Conservation (phyloP, 53 echinoderm and acorn worm genomes). For the Antedon mediterranea region DNA sequence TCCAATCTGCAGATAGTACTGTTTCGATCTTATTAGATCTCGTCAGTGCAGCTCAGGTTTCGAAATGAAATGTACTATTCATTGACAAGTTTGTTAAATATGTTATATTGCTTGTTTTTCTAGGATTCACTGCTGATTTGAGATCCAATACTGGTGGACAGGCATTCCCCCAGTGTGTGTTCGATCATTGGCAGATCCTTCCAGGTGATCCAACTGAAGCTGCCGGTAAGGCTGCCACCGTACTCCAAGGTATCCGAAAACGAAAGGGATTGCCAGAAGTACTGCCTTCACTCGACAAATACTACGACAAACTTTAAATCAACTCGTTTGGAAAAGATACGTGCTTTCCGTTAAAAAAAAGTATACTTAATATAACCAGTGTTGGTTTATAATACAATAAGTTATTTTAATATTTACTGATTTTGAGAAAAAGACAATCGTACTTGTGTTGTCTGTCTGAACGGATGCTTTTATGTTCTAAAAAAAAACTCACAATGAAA, state of each 20-base stretch:
- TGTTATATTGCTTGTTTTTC: no score
- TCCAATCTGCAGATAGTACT: no score
- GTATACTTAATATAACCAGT: not conserved
- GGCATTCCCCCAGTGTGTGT: conserved; percentile 93
- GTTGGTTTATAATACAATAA: not conserved
- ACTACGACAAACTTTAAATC: not conserved
- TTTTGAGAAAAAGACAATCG: not conserved
- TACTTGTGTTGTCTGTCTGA: no score
- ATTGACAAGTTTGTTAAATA: no score
- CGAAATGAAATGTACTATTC: no score
- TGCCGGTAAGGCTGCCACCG: conserved; percentile 19
- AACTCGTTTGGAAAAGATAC: not conserved
- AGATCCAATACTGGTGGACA: conserved; percentile 84
- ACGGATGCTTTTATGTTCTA: no score
- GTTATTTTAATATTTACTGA: not conserved
- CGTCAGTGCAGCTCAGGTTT: no score
- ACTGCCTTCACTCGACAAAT: conserved; percentile 17
- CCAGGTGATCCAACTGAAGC: conserved; percentile 38
- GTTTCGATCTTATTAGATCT: no score
- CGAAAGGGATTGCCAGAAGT: conserved; percentile 60
- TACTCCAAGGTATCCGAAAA: conserved; percentile 46
- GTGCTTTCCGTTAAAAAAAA: not conserved
- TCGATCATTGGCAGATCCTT: conserved; percentile 77
- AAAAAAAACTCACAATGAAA: no score
- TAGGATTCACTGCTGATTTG: conserved; percentile 97